These are phyloP conservation scores for Melipona beecheii DNA, from an alignment of 2,888 invertebrate genomes.

Conservation along the genomic window DNA sequence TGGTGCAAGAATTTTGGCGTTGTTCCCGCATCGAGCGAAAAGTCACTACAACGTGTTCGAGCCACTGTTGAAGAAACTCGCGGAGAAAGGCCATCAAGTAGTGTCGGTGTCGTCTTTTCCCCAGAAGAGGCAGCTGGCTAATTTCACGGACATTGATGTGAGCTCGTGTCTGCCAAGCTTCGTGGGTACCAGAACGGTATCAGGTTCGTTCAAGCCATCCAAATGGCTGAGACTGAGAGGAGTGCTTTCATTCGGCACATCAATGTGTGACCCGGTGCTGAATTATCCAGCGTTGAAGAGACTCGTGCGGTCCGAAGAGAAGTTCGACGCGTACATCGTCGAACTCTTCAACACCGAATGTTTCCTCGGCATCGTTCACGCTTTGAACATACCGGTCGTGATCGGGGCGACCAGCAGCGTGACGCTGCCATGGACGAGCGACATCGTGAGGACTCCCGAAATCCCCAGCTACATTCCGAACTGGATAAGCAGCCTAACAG, in stretches of 20 bases:
- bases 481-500: constrained; percentile 58
- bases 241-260: constrained; percentile 46
- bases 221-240: constrained; percentile 29
- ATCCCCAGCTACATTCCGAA: constrained; percentile 73
- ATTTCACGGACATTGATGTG: constrained; percentile 81
- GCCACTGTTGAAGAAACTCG: constrained; percentile 83
- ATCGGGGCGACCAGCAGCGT: constrained; percentile 68
- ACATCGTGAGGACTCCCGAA: constrained; percentile 72
- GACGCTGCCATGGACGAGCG: constrained; percentile 71
- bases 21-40: constrained; percentile 83
- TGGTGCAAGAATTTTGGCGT: constrained; percentile 82
- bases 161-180: constrained; percentile 51
- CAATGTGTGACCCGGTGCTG: constrained; percentile 63
- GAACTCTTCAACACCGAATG: constrained; percentile 75
- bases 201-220: constrained; percentile 50
- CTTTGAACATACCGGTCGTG: constrained; percentile 68
- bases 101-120: constrained; percentile 81
- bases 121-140: constrained; percentile 73
- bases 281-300: constrained; percentile 63
- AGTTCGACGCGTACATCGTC: constrained; percentile 71
- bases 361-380: constrained; percentile 71
- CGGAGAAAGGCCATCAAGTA: constrained; percentile 84
- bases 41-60: constrained; percentile 85
- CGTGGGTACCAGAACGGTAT: constrained; percentile 63
- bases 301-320: constrained; percentile 66